Base-by-base conservation (phyloP, 2,113 vertebrate genomes). In the Cacatua alba region DNA sequence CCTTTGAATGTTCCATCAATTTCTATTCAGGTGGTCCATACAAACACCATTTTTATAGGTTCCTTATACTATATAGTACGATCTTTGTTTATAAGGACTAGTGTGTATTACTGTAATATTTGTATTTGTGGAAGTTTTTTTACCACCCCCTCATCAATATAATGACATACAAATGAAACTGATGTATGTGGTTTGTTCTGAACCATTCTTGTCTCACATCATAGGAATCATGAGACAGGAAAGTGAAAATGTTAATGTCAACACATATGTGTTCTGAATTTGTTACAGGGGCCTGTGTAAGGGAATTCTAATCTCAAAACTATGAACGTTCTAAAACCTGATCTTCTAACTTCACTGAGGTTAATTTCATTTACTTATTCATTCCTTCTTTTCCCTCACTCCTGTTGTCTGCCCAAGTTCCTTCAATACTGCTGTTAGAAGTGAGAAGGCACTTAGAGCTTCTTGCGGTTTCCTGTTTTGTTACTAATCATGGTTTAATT, bases 311-410 rank as follows among this genome's bases (percentile, higher is more conserved):
- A 29, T 65, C 7, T 71, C n/a, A 44, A 76, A 86, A 48, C 18
- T 1, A 67, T 9, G 19, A 3, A 10, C 12, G 13, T 79, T 80
- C 15, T 44, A 52, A 76, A 88, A 37, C 6, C 5, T 39, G 35
- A 11, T 10, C 10, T 74, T 78, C 28, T 37, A 37, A 20, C 9
- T 86, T 85, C 13, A 46, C 31, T 76, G 44, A 72, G 15, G 5
- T 43, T n/a, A 85, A 24, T 24, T 60, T 23, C 31, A 33, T 33
- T 57, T 57, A 57, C 31, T 37, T 48, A 12, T 39, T 33, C 26
- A 18, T 23, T 20, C 6, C 4, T 11, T 28, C 11, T 11, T 6
- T 11, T 6, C 4, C 2, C 4, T 44, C 33, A 1, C 7, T 2
- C 2, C 9, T 60, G 3, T 41, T 57, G 31, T 5, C 20, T 49